Evolutionary conservation across 2,113 vertebrate species (phyloP), one percentile per base, ranked within the genome.

Genomic region (Cebus imitator): DNA sequence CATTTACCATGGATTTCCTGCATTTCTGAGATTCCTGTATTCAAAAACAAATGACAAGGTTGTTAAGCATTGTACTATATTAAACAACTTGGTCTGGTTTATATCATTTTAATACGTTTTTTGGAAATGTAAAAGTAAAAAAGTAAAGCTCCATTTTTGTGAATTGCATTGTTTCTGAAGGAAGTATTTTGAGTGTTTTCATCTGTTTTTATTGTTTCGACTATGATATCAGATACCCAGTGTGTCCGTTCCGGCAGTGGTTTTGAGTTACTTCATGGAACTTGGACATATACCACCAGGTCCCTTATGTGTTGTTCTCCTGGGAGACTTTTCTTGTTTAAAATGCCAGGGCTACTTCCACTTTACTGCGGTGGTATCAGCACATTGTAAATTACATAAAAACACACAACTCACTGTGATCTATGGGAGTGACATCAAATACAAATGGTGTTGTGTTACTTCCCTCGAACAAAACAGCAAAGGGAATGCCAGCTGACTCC

Each of bases 331-430:
- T 90, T 96, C 92, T 86, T 96, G 73, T 57, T 55, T 86, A 43
- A 48, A 96, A 97, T 57, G 27, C 81, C 93, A 98, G 96, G 90
- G 87, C 90, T 66, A 30, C 73, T 91, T 75, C 92, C 87, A 57
- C 97, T 97, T 96, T 97, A 94, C 95, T 94, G 97, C 83, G 93
- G 95, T 97, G 96, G 96, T 96, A 91, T 97, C 96, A 40, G 87
- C 95, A 70, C 84, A 30, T 87, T 97, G 96, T 98, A 96, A 97
- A 97, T 98, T 87, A 57, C 84, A 40, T 92, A 94, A 79, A 96
- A 94, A 97, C 58, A 79, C 97, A 94, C 68, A 91, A 45, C 86
- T 98, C 97, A 98, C 98, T 98, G 98, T 98, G 98, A 97, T 97
- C 90, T 66, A 32, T 92, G 89, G 90, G 90, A 97, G 84, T 79